Conservation (phyloP, 1,140 invertebrate genomes). For the Neodiprion fabricii region DNA sequence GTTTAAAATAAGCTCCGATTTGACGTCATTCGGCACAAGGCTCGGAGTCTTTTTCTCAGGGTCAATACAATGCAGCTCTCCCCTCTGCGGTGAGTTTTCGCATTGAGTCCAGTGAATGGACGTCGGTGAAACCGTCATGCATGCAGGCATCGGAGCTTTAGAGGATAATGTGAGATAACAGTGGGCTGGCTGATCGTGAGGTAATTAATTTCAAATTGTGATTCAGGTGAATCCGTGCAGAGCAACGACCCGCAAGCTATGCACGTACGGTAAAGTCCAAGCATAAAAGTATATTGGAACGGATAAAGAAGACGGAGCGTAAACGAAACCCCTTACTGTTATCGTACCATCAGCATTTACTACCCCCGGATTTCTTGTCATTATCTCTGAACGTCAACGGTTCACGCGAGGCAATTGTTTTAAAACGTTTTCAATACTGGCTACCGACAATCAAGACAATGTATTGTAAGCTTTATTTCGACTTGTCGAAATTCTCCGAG, state of each 20-base stretch:
- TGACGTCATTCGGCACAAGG: too few species aligned
- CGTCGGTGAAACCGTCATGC: neutral
- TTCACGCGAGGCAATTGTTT: neutral
- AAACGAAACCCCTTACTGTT: neutral
- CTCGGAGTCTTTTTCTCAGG: neutral
- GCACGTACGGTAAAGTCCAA: neutral
- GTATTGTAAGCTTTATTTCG: too few species aligned
- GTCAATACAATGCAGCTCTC: neutral
- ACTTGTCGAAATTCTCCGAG: too few species aligned
- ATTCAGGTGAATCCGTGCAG: neutral
- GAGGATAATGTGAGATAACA: neutral
- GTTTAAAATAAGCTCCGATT: too few species aligned
- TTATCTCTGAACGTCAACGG: neutral
- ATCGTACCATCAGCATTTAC: neutral
- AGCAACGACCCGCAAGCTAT: neutral
- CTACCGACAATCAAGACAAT: too few species aligned
- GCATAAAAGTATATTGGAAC: neutral
- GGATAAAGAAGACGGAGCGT: neutral
- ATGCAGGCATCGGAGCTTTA: neutral
- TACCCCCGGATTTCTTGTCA: neutral
- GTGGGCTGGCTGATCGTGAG: neutral
- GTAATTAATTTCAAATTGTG: too few species aligned
- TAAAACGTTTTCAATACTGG: too few species aligned
- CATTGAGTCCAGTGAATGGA: neutral
- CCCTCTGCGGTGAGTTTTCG: neutral